Conservation (phyloP, 2,797 vertebrate species). For the Pangasius macronema region DNA sequence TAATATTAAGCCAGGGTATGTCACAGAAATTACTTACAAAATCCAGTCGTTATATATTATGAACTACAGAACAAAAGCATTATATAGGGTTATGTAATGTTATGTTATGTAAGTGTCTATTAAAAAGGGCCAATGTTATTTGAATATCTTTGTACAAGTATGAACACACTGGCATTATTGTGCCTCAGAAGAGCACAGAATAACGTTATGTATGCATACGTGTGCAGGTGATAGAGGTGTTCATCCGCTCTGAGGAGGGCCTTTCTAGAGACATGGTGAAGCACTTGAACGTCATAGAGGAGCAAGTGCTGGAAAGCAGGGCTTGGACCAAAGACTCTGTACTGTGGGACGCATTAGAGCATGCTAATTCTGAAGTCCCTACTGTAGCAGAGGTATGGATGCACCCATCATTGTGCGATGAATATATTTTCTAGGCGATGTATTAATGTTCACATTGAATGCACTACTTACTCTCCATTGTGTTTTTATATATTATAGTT, state of each 20-base stretch:
- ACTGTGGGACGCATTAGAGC: slow-evolving; percentile 84
- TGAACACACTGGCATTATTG: neutral
- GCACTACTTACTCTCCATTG: neutral
- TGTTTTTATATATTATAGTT: neutral
- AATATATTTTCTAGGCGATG: neutral
- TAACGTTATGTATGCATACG: neutral
- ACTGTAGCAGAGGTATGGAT: slow-evolving; percentile 89
- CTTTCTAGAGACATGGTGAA: slow-evolving; percentile 98
- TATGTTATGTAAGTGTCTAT: neutral
- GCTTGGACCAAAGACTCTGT: slow-evolving; percentile 87
- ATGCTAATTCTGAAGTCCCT: slow-evolving; percentile 82
- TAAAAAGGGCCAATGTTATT: neutral
- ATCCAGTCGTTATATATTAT: neutral
- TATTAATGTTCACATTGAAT: neutral
- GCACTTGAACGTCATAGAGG: slow-evolving; percentile 93
- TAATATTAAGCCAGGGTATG: neutral
- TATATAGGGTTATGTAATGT: no score
- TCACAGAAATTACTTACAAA: neutral
- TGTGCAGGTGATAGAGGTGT: slow-evolving; percentile 91
- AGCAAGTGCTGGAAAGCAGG: slow-evolving; percentile 91
- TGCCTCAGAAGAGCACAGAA: neutral
- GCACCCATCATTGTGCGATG: neutral
- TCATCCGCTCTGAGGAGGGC: slow-evolving; percentile 94
- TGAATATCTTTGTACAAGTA: neutral
- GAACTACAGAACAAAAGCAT: neutral